A percentile compares a stretch with the other conserved stretches of the same genome.
Evolutionary conservation across 2,888 invertebrate species (phyloP).

Genomic region (Eristalis pertinax): DNA sequence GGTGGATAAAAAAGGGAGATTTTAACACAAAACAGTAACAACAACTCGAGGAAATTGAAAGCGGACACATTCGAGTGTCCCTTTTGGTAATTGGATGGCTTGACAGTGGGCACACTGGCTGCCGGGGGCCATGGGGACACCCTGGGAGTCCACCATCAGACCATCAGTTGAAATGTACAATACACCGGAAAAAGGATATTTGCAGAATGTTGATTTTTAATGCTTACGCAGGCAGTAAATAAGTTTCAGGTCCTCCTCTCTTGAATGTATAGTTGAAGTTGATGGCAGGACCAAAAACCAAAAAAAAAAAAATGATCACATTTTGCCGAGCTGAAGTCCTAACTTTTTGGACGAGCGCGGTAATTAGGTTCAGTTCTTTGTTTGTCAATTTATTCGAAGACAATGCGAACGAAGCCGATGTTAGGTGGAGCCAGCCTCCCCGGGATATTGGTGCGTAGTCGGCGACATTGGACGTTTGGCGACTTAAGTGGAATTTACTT

Average conservation of each 20-base stretch:
- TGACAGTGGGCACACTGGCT: conserved; percentile 30
- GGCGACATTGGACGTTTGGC: not conserved
- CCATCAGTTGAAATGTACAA: conserved; percentile 21
- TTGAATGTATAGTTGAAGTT: conserved; percentile 11
- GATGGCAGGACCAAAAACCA: not conserved
- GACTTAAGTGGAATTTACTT: not conserved
- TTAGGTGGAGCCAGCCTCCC: not conserved
- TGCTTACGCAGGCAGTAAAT: conserved; percentile 70
- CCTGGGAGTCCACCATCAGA: conserved; percentile 6
- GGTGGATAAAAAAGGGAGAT: not conserved
- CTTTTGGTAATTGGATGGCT: conserved; percentile 66
- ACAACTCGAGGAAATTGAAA: conserved; percentile 48
- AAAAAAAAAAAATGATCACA: not conserved
- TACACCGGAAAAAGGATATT: conserved; percentile 62
- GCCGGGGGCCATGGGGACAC: conserved; percentile 18
- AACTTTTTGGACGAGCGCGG: not conserved
- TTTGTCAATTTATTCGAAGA: not conserved
- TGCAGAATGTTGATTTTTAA: conserved; percentile 70
- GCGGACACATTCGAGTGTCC: conserved; percentile 65
- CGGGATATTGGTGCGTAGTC: not conserved
- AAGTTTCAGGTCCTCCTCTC: conserved; percentile 35
- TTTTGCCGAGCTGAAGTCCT: not conserved
- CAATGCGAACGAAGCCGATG: not conserved
- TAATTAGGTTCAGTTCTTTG: not conserved
- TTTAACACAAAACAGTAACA: not conserved